Evolutionary conservation across 2,797 vertebrate genomes (phyloP), one percentile per base, ranked within the genome.

Genomic region (Tragelaphus oryx): DNA sequence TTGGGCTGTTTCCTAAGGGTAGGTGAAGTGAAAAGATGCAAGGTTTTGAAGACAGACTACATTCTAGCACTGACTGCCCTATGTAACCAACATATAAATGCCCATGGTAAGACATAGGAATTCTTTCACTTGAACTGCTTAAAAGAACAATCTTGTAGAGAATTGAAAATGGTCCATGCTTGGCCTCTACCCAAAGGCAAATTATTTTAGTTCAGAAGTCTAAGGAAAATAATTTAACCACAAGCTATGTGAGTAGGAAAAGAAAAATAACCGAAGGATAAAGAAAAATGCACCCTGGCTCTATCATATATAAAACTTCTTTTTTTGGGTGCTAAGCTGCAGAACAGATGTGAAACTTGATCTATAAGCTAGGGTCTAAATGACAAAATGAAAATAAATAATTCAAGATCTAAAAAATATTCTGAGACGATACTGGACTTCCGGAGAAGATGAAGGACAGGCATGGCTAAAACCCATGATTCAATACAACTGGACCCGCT

Each of bases 141-240:
- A 80, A 95, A 86, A 94, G 95, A 97, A 96, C 59, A 97, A 28
- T 93, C 59, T 95, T 78, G 37, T 55, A 71, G 74, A 90, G 65
- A 81, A 88, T 4, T 95, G 68, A 89, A 97, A 97, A 96, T 96
- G 89, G 74, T 44, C 81, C 93, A 60, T 90, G 18, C 59, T 96
- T 97, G 97, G 97, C 95, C 41, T 93, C 41, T 78, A 52, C 33
- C 97, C 96, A 97, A 96, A 97, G 89, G 50, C 87, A 96, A 97
- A 98, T 97, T 96, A 97, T 97, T 97, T 97, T 96, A 94, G 93
- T 91, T 95, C 87, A 80, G 96, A 97, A 89, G 89, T 92, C 89
- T 96, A 94, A 96, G 83, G 41, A 97, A 97, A 97, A 98, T 97
- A 96, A 97, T 94, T 94, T 94, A 83, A 94, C 93, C 96, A 95